Percentiles rank a stretch among this genome's conserved stretches.
phyloP scores from a whole-genome alignment of 2,888 invertebrate genomes.

The Furcula furcula region DNA sequence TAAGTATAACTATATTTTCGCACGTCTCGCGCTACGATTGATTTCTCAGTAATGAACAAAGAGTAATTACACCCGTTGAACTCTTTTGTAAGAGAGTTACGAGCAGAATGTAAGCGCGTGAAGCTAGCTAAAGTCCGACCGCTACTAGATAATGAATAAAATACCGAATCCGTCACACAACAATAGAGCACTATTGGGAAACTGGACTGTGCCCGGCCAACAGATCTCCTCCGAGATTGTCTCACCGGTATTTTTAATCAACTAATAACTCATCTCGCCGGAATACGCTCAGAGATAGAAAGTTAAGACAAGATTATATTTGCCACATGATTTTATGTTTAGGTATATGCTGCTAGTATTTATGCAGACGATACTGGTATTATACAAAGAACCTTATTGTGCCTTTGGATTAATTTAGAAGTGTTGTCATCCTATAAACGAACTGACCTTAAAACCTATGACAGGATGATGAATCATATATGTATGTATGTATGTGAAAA shows the following conservation, averaged over 20 bases:
- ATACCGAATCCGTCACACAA: slow-evolving; percentile 57
- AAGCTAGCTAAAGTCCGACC: slow-evolving; percentile 3
- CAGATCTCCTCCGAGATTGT: slow-evolving; percentile 44
- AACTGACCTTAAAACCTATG: not conserved
- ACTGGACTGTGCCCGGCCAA: slow-evolving; percentile 32
- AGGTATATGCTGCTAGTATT: not conserved
- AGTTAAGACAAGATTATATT: slow-evolving; percentile 40
- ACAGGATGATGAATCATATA: too few species aligned
- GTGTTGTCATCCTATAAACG: not conserved
- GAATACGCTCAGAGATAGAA: slow-evolving; percentile 31
- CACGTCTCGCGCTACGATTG: too few species aligned
- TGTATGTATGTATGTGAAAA: not conserved
- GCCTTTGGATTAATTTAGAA: not conserved
- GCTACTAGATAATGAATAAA: slow-evolving; percentile 43
- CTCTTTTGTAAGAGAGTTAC: slow-evolving; percentile 50
- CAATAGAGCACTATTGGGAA: slow-evolving; percentile 49
- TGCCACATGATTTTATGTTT: slow-evolving; percentile 39
- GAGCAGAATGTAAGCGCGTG: slow-evolving; percentile 19
- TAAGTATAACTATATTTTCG: too few species aligned
- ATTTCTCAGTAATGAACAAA: not conserved
- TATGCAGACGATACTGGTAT: not conserved
- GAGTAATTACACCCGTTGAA: slow-evolving; percentile 45
- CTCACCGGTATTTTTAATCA: slow-evolving; percentile 41
- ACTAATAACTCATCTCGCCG: slow-evolving; percentile 30
- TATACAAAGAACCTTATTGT: slow-evolving; percentile 2